phyloP scores from a whole-genome alignment of 2,113 vertebrate genomes.

The Hyaena hyaena region DNA sequence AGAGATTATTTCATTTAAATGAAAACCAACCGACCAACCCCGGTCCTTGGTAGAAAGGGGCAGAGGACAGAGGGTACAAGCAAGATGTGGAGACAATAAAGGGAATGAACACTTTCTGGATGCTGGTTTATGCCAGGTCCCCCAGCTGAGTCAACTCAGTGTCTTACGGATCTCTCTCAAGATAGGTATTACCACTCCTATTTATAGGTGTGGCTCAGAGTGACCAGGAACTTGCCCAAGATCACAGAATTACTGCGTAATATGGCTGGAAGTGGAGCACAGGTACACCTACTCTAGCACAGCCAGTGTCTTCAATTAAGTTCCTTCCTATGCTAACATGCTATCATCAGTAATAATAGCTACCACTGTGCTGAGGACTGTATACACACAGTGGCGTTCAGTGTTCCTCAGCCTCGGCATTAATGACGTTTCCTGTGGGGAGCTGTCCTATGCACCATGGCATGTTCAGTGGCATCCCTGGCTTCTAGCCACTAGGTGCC shows the following conservation, averaged over 20 bases:
- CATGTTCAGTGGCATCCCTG: background rate
- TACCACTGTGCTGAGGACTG: background rate
- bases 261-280: background rate
- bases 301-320: background rate
- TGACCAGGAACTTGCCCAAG: background rate
- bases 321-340: background rate
- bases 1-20: slow-evolving; percentile 34
- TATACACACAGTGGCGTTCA: background rate
- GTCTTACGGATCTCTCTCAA: background rate
- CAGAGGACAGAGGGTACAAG: background rate
- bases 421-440: background rate
- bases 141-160: background rate
- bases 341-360: background rate
- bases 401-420: background rate
- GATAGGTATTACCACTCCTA: background rate
- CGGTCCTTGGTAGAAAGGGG: slow-evolving; percentile 22
- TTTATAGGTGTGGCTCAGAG: background rate
- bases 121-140: background rate
- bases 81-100: background rate
- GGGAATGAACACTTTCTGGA: background rate
- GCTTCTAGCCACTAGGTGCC: background rate
- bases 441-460: background rate
- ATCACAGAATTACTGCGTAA: background rate
- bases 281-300: background rate
- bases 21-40: background rate